phyloP scores from a whole-genome alignment of 2,888 invertebrate genomes.

The Andrena flavipes region DNA sequence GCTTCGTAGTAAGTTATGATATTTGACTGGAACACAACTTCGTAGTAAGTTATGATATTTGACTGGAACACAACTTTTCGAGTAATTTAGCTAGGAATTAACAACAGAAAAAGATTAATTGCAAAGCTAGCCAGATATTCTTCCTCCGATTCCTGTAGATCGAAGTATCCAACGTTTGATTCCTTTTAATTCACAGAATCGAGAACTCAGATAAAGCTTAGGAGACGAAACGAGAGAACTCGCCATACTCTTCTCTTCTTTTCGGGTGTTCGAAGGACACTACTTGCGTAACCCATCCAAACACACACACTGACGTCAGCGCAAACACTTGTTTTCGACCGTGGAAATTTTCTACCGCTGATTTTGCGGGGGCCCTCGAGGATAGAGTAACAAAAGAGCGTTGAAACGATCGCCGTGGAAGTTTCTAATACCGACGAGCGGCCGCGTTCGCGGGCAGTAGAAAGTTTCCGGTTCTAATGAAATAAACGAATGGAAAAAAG shows the following conservation, averaged over 20 bases:
- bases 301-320: constrained; percentile 5
- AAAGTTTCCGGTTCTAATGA: constrained; percentile 69
- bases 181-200: no score
- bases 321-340: not conserved
- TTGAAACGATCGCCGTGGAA: constrained; percentile 13
- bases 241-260: not conserved
- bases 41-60: no score
- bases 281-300: not conserved
- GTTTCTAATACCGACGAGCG: constrained; percentile 23
- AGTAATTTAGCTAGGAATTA: no score
- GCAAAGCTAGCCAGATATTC: no score
- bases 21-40: no score
- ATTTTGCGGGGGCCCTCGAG: not conserved
- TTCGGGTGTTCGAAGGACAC: not conserved
- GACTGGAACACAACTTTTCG: no score
- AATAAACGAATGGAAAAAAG: constrained; percentile 59
- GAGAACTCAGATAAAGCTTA: no score
- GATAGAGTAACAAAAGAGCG: constrained; percentile 1
- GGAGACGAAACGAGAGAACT: no score
- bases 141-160: no score
- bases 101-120: no score
- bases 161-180: no score
- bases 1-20: no score
- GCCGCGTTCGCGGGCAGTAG: constrained; percentile 44
- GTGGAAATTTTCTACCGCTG: not conserved